Evolutionary conservation across 2,113 vertebrate genomes (phyloP), one percentile per base, ranked within the genome.

Genomic region (Phoxinus phoxinus): DNA sequence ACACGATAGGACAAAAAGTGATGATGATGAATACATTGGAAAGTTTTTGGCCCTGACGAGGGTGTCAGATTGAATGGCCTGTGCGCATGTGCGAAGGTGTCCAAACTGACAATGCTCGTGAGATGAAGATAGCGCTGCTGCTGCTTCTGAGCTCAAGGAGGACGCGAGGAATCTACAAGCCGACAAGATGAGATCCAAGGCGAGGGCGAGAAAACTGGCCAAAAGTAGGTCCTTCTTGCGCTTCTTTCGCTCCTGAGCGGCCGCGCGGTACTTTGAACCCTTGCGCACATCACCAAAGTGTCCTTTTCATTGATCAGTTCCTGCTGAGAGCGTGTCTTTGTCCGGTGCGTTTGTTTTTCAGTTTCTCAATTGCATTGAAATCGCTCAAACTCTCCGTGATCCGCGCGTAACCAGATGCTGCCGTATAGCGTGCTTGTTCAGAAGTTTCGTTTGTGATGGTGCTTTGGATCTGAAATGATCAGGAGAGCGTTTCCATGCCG

Each of bases 51-150:
- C 97, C 97, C 96, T 94, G 95, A 96, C 95, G 96, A 96, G 97
- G 98, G 98, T 98, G 97, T 99, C 97, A 98, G 97, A 98, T 99
- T 97, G 98, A 99, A 97, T 93, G 97, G 96, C 96, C 96, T 96
- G 93, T 96, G 97, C 97, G 97, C 97, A 98, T 98, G 97, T 96
- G 97, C 97, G 96, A 96, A 98, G 96, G 96, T 97, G 95, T 97
- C 96, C 94, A 95, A 96, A 97, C 96, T 97, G 96, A 97, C 96
- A 97, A 97, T 97, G 96, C 96, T 94, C 92, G 96, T 96, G 98
- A 97, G 97, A 99, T 98, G 98, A 98, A 98, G 98, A 98, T 97
- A 98, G 98, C 97, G 97, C 94, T 97, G 96, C 95, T 95, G 96
- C 96, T 96, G 98, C 97, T 97, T 97, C 97, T 97, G 97, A 96